Percentiles rank a stretch among this genome's conserved stretches.
Conservation (phyloP, 2,797 vertebrate species). For the Micrastur ruficollis region DNA sequence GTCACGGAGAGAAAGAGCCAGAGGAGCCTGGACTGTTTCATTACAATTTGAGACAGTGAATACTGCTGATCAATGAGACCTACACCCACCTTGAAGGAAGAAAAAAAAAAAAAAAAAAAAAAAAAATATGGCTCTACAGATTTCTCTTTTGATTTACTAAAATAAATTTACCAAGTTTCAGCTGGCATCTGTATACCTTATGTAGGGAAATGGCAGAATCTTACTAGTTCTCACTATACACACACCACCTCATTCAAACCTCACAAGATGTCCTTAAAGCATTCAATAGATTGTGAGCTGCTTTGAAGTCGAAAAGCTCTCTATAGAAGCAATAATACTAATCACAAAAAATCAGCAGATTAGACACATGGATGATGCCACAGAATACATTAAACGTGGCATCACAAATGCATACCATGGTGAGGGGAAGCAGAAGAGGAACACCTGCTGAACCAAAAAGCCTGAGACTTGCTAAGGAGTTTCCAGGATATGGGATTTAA, state of each 20-base stretch:
- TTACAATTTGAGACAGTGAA: neutral
- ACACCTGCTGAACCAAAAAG: neutral
- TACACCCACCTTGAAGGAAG: neutral
- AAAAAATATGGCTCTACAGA: neutral
- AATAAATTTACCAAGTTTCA: neutral
- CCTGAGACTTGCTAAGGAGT: neutral
- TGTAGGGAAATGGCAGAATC: neutral
- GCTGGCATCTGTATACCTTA: neutral
- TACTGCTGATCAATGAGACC: neutral
- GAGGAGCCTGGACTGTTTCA: neutral
- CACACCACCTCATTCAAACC: neutral
- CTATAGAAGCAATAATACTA: neutral
- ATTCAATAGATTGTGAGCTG: neutral
- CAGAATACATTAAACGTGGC: fast-evolving
- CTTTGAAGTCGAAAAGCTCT: neutral
- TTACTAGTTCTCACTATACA: neutral
- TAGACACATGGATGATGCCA: neutral
- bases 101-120: neutral
- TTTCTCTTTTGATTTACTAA: neutral
- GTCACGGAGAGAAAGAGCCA: fast-evolving
- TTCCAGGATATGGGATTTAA: neutral
- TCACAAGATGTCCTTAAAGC: neutral
- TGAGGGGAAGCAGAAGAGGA: neutral
- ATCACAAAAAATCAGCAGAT: neutral
- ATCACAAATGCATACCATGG: neutral